These are phyloP conservation scores for Drosophila crucigera DNA, from an alignment of 2,888 invertebrate genomes.

Conservation along the genomic window DNA sequence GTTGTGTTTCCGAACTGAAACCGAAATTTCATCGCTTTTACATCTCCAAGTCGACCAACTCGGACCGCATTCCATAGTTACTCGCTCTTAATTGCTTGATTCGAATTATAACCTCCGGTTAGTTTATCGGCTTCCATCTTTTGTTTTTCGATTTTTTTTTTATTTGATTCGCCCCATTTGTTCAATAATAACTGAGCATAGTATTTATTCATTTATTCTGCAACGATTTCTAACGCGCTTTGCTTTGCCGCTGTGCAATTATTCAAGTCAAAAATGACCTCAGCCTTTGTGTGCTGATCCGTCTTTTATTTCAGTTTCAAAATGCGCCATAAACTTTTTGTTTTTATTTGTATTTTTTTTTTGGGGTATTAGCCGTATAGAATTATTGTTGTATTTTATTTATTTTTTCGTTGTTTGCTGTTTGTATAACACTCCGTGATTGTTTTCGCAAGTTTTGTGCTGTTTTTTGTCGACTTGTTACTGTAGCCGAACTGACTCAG, in stretches of 20 bases:
- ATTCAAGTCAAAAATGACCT: constrained; percentile 66
- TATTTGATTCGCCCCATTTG: constrained; percentile 28
- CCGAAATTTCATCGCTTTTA: constrained; percentile 57
- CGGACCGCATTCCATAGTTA: constrained; percentile 53
- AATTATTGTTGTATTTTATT: constrained; percentile 41
- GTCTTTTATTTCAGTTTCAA: constrained; percentile 55
- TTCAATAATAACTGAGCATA: constrained; percentile 21
- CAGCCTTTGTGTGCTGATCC: constrained; percentile 48
- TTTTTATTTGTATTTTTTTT: constrained; percentile 47
- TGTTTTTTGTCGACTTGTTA: constrained; percentile 16
- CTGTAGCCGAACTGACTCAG: neutral
- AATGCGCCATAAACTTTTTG: constrained; percentile 40
- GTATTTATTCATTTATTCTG: constrained; percentile 28
- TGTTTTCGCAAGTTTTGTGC: constrained; percentile 66
- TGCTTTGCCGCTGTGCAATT: constrained; percentile 57
- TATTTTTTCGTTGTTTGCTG: constrained; percentile 29
- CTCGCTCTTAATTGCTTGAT: constrained; percentile 63
- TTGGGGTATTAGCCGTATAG: constrained; percentile 35
- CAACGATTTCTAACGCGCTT: constrained; percentile 25
- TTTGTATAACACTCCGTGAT: constrained; percentile 67
- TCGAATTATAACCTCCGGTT: constrained; percentile 64
- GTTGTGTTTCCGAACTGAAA: constrained; percentile 2
- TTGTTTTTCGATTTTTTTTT: constrained; percentile 22
- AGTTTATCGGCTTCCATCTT: constrained; percentile 16
- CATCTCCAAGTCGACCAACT: constrained; percentile 25